Conservation (phyloP, 1,140 invertebrate genomes). For the Hirudo medicinalis region DNA sequence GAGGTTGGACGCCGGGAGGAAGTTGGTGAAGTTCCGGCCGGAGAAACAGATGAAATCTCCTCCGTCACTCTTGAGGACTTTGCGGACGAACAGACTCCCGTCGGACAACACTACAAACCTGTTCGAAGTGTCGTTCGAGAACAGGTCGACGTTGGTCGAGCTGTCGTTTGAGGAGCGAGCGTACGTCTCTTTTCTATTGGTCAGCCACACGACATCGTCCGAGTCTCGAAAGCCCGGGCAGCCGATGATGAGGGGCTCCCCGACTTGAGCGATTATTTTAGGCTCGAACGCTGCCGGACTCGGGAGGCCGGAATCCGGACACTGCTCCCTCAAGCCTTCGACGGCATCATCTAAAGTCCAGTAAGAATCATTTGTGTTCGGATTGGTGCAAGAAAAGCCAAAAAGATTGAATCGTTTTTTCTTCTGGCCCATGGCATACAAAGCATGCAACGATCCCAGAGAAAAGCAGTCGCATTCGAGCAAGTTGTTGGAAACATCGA, state of each 20-base stretch:
- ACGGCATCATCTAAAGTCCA: neutral
- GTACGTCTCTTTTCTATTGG: conserved; percentile 11
- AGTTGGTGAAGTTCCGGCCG: neutral
- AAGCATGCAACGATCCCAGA: too few species aligned
- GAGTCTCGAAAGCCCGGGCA: neutral
- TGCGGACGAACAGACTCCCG: conserved; percentile 54
- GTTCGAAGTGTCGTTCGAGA: neutral
- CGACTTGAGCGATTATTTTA: neutral
- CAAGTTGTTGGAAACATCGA: too few species aligned
- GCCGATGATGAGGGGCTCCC: neutral
- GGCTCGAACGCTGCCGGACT: neutral
- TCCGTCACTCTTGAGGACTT: conserved; percentile 45
- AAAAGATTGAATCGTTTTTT: too few species aligned
- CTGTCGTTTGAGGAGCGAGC: too few species aligned
- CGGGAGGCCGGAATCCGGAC: neutral
- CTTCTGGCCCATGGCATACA: too few species aligned
- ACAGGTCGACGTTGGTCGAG: neutral
- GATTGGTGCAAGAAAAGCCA: neutral
- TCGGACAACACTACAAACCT: conserved; percentile 47
- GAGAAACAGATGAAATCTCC: conserved; percentile 2
- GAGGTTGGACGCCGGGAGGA: neutral
- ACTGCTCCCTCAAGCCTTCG: neutral
- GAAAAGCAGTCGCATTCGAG: too few species aligned
- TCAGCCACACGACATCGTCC: neutral
- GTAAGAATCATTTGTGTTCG: neutral